Evolutionary conservation across 2,797 vertebrate species (phyloP).

Genomic region (Selene dorsalis): DNA sequence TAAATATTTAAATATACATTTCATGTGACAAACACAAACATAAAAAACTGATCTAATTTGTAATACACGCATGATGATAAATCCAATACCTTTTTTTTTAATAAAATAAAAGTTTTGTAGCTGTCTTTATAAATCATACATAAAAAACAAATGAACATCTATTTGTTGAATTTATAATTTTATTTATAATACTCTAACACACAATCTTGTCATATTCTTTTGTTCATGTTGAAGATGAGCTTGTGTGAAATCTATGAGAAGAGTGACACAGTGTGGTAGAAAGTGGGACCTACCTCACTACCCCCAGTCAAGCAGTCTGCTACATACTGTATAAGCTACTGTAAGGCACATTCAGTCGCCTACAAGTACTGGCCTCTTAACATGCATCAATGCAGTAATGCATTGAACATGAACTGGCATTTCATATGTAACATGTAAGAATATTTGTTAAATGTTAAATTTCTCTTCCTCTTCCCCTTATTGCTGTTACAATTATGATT

Average conservation of each 20-base stretch:
- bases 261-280: slow-evolving; percentile 76
- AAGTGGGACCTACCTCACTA: slow-evolving; percentile 41
- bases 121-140: too few relatives aligned
- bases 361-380: not conserved
- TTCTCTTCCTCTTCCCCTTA: too few relatives aligned
- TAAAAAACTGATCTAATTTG: not conserved
- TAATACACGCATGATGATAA: not conserved
- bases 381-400: not conserved
- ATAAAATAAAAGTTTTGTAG: not conserved
- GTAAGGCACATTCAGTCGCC: not conserved
- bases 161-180: not conserved
- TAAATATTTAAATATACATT: not conserved
- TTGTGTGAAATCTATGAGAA: slow-evolving; percentile 43
- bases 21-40: not conserved
- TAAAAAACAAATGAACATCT: too few relatives aligned
- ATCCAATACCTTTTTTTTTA: too few relatives aligned
- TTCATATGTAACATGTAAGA: not conserved
- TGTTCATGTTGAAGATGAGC: slow-evolving; percentile 23
- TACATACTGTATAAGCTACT: not conserved
- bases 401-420: not conserved
- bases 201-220: slow-evolving; percentile 29
- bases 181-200: too few relatives aligned
- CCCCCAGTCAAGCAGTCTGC: not conserved
- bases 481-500: not conserved
- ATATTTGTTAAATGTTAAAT: not conserved